Conservation (phyloP, 2,888 invertebrate genomes). For the Emesis russula region DNA sequence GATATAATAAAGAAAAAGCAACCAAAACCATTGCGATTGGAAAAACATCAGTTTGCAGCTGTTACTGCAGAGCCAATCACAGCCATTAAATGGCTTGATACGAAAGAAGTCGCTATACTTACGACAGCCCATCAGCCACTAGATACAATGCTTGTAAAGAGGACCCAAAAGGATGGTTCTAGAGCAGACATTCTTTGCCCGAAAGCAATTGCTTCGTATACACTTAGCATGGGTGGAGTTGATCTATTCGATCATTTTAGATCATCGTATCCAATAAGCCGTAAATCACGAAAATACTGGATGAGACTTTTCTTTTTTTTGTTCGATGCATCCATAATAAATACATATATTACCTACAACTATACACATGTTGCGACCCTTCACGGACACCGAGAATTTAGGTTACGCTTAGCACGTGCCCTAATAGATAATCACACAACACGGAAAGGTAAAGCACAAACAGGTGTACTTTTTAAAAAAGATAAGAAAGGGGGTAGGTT, state of each 20-base stretch:
- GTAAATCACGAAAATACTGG: conserved; percentile 89
- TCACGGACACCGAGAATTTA: conserved; percentile 73
- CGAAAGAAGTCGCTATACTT: conserved; percentile 77
- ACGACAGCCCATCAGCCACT: too few species aligned
- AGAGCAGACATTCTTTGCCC: conserved; percentile 88
- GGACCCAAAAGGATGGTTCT: conserved; percentile 89
- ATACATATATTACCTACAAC: conserved; percentile 82
- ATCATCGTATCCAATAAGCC: conserved; percentile 84
- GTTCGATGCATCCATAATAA: conserved; percentile 85
- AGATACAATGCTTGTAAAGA: conserved; percentile 81
- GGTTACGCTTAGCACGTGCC: conserved; percentile 72
- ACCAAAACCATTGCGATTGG: too few species aligned
- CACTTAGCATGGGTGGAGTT: conserved; percentile 88
- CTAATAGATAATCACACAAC: conserved; percentile 51
- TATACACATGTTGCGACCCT: conserved; percentile 55
- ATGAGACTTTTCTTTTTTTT: conserved; percentile 88
- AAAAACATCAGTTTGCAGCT: conserved; percentile 87
- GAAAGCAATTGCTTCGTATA: conserved; percentile 88
- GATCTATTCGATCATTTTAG: conserved; percentile 85
- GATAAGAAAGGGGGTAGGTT: conserved; percentile 85
- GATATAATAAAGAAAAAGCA: too few species aligned
- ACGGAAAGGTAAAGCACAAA: conserved; percentile 15
- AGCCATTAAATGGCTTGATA: conserved; percentile 87
- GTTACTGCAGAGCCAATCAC: conserved; percentile 85
- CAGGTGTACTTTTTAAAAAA: conserved; percentile 59